A percentile compares a stretch with the other conserved stretches of the same genome.
Conservation (phyloP, 2,113 vertebrate genomes). For the Trogon melanurus region DNA sequence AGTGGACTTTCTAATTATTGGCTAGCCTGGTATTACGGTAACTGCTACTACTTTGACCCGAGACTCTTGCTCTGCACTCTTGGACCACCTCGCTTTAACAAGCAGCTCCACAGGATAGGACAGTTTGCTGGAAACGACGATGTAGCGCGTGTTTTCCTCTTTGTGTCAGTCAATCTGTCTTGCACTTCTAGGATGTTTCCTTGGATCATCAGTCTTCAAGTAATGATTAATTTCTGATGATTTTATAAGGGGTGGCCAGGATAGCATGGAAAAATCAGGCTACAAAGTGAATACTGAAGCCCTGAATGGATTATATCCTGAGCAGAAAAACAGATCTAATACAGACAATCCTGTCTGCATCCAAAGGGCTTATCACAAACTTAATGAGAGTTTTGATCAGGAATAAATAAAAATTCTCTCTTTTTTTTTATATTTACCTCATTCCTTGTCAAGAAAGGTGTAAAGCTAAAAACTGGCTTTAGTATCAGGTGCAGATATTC, state of each 20-base stretch:
- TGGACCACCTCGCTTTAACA: background rate
- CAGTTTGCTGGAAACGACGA: accelerated
- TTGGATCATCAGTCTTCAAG: background rate
- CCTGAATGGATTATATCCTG: background rate
- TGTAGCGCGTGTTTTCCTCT: background rate
- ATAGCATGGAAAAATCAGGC: background rate
- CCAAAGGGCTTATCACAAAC: accelerated
- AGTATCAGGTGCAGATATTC: slow-evolving; percentile 86
- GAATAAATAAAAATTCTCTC: background rate
- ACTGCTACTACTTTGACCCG: background rate
- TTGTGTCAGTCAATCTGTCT: background rate
- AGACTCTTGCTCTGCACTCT: background rate
- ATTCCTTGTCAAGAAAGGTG: slow-evolving; percentile 87
- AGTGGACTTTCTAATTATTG: background rate
- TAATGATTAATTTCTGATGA: background rate
- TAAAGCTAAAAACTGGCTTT: slow-evolving; percentile 82
- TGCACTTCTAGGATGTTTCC: background rate
- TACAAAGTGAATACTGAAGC: background rate
- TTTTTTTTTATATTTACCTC: slow-evolving; percentile 80
- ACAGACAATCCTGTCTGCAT: background rate
- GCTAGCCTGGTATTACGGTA: background rate
- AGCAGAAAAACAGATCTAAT: background rate
- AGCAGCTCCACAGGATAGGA: background rate
- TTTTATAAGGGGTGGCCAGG: background rate
- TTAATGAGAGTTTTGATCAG: background rate